These are phyloP conservation scores for Bolinopsis microptera DNA, from an alignment of 37 sponge, comb jelly and placozoan genomes.

Conservation along the genomic window DNA sequence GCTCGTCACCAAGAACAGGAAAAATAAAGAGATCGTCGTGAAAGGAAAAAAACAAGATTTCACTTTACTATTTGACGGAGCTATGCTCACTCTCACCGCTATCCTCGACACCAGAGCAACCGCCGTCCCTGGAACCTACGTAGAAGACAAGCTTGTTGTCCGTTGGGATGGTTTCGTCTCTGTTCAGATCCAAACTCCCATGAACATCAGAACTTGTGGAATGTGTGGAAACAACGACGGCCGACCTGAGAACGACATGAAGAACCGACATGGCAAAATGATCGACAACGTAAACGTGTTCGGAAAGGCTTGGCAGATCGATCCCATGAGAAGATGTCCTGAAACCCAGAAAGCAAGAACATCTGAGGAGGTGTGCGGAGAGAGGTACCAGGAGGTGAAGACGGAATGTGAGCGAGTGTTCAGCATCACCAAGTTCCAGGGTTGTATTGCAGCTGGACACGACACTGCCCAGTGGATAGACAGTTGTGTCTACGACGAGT, in stretches of 20 bases:
- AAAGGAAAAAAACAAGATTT: neutral
- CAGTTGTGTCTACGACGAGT: constrained; percentile 17
- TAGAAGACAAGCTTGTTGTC: neutral
- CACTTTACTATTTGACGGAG: neutral
- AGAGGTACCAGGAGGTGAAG: neutral
- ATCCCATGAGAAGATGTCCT: neutral
- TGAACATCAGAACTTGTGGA: neutral
- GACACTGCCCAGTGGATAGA: constrained; percentile 16
- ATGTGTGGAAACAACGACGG: constrained; percentile 59
- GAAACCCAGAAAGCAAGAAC: too few relatives aligned
- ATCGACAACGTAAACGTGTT: neutral
- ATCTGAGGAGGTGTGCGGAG: neutral
- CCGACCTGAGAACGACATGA: neutral
- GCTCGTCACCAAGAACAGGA: too few relatives aligned
- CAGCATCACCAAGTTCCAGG: neutral
- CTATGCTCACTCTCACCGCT: neutral
- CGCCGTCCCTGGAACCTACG: too few relatives aligned
- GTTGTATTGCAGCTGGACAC: neutral
- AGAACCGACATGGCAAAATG: neutral
- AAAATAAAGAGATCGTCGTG: too few relatives aligned
- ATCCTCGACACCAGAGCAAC: neutral
- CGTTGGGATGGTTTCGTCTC: constrained; percentile 13
- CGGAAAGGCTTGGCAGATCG: constrained; percentile 15
- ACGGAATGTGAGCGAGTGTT: constrained; percentile 5
- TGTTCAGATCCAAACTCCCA: neutral